phyloP scores from a whole-genome alignment of 37 sponge, comb jelly and placozoan genomes.

The Dysidea cf. avara region DNA sequence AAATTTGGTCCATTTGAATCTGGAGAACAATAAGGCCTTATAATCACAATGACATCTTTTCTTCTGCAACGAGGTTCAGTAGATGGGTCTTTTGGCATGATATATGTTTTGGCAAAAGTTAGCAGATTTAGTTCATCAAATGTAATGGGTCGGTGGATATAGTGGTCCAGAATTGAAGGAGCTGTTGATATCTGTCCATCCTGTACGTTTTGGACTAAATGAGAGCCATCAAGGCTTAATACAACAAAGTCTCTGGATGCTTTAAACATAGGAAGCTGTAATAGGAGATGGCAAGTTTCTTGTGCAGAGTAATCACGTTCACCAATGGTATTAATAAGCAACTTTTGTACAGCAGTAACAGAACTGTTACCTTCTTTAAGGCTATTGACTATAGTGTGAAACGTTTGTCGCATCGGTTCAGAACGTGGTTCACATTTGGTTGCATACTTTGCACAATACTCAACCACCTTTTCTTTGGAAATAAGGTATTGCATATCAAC shows the following conservation, averaged over 20 bases:
- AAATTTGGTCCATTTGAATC: constrained; percentile 44
- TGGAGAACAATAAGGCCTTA: constrained; percentile 44
- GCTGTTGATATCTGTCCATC: constrained; percentile 19
- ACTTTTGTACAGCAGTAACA: constrained; percentile 8
- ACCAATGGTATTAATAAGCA: constrained; percentile 4
- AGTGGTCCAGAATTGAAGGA: constrained; percentile 14
- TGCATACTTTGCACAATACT: constrained; percentile 29
- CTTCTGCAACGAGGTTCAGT: constrained; percentile 1
- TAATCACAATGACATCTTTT: constrained; percentile 26
- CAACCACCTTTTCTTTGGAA: constrained; percentile 17
- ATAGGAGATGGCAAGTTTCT: constrained; percentile 23
- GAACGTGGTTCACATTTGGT: constrained; percentile 13
- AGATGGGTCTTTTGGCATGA: constrained; percentile 14
- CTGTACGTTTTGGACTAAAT: not conserved
- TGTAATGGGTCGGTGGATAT: not conserved
- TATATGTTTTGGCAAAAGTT: constrained; percentile 20
- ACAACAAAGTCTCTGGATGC: constrained; percentile 21
- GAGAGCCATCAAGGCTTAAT: constrained; percentile 26
- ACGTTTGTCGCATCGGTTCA: not conserved
- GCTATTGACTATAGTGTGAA: not conserved
- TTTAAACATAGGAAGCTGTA: constrained; percentile 7
- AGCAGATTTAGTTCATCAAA: constrained; percentile 29
- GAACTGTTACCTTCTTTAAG: constrained; percentile 6
- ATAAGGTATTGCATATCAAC: constrained; percentile 29
- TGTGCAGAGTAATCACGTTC: constrained; percentile 24